These are phyloP conservation scores for Nasonovia ribisnigri DNA, from an alignment of 2,888 invertebrate genomes.

Conservation along the genomic window DNA sequence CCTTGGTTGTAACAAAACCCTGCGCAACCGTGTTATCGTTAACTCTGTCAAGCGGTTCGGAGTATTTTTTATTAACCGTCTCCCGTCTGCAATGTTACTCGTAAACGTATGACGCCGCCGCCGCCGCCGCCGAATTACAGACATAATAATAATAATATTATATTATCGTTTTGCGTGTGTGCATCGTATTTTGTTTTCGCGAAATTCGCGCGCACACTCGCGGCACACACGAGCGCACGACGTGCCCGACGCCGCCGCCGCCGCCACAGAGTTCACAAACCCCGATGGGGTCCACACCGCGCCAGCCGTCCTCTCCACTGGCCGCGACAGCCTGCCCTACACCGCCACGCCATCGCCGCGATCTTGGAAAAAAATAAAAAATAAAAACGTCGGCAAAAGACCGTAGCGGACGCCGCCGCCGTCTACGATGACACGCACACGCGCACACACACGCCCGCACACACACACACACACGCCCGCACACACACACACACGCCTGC, in stretches of 20 bases:
- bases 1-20: neutral
- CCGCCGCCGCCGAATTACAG: slow-evolving; percentile 49
- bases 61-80: neutral
- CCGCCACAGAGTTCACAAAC: slow-evolving; percentile 60
- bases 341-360: neutral
- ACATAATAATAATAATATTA: neutral
- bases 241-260: neutral
- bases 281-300: slow-evolving; percentile 42
- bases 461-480: neutral
- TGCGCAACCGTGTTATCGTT: neutral
- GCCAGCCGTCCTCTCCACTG: neutral
- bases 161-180: slow-evolving; percentile 37
- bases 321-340: neutral
- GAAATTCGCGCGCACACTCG: neutral
- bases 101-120: neutral
- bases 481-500: neutral
- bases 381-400: slow-evolving; percentile 25
- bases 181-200: slow-evolving; percentile 1
- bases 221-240: neutral
- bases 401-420: slow-evolving; percentile 35
- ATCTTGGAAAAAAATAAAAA: slow-evolving; percentile 38
- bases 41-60: neutral
- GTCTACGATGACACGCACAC: slow-evolving; percentile 58
- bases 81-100: neutral
- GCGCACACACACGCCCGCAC: neutral